Percentiles rank a stretch among this genome's conserved stretches.
Evolutionary conservation across 2,113 vertebrate species (phyloP).

Genomic region (Rhynchomys soricoides): DNA sequence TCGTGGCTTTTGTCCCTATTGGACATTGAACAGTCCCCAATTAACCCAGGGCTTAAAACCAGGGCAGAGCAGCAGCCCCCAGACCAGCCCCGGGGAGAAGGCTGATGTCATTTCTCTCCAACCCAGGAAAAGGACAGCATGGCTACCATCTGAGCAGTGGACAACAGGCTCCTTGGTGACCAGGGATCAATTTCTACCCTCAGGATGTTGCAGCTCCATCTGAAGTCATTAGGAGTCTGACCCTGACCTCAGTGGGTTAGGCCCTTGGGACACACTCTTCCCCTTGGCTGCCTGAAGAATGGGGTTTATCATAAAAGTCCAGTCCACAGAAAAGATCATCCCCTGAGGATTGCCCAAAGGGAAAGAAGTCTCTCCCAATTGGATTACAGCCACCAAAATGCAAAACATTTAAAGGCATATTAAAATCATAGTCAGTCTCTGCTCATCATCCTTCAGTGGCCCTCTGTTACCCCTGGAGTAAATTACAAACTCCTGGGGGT

Average conservation of each 20-base stretch:
- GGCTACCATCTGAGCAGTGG: slow-evolving; percentile 74
- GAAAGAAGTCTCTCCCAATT: neutral
- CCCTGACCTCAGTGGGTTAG: slow-evolving; percentile 33
- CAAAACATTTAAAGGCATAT: fast-evolving
- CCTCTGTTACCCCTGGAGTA: neutral
- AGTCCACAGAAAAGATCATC: neutral
- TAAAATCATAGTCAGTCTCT: neutral
- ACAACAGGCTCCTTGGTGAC: slow-evolving; percentile 65
- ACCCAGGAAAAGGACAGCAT: slow-evolving; percentile 79
- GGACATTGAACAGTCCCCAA: slow-evolving; percentile 83
- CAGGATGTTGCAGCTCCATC: slow-evolving; percentile 65
- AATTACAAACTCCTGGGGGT: fast-evolving
- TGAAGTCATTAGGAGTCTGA: slow-evolving; percentile 37
- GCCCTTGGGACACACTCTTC: neutral
- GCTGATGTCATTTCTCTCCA: slow-evolving; percentile 69
- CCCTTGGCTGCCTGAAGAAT: neutral
- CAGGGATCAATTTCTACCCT: slow-evolving; percentile 44
- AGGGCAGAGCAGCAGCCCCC: slow-evolving; percentile 59
- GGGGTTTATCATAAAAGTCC: neutral
- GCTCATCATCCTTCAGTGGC: neutral
- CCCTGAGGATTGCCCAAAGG: neutral
- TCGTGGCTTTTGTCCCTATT: slow-evolving; percentile 79
- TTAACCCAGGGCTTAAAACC: slow-evolving; percentile 84
- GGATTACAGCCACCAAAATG: neutral
- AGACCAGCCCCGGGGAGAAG: slow-evolving; percentile 76